Percentiles rank a stretch among this genome's conserved stretches.
Conservation (phyloP, 2,888 invertebrate genomes). For the Ischnura elegans region DNA sequence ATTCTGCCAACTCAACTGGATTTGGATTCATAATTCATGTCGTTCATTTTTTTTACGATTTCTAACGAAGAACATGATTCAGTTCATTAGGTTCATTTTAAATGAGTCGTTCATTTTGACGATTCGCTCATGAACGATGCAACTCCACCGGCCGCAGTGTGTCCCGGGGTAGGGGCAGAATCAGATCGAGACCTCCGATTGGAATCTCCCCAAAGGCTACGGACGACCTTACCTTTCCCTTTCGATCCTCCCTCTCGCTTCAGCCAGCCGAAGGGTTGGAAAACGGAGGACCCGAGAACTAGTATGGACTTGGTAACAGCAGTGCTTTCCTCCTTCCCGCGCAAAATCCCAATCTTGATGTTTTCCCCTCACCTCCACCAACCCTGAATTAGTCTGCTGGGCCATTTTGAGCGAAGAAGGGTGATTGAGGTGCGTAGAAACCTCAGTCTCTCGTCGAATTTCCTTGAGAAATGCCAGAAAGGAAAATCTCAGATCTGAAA, state of each 20-base stretch:
- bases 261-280: conserved; percentile 58
- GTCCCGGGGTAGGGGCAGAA: conserved; percentile 68
- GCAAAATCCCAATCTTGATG: not conserved
- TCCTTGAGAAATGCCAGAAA: not conserved
- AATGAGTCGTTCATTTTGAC: too few relatives aligned
- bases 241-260: conserved; percentile 57
- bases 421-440: not conserved
- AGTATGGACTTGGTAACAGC: conserved; percentile 43
- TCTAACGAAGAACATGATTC: too few relatives aligned
- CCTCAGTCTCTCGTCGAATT: not conserved
- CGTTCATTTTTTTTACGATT: too few relatives aligned
- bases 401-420: not conserved
- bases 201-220: conserved; percentile 68
- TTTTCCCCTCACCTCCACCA: not conserved
- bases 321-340: not conserved
- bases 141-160: conserved; percentile 23
- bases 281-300: conserved; percentile 38
- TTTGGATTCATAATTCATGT: too few relatives aligned
- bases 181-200: conserved; percentile 68
- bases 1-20: too few relatives aligned
- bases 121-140: too few relatives aligned
- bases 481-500: not conserved
- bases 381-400: not conserved
- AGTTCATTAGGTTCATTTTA: too few relatives aligned
- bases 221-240: conserved; percentile 63